Conservation (phyloP, 2,797 vertebrate species). For the Pteronotus mesoamericanus region DNA sequence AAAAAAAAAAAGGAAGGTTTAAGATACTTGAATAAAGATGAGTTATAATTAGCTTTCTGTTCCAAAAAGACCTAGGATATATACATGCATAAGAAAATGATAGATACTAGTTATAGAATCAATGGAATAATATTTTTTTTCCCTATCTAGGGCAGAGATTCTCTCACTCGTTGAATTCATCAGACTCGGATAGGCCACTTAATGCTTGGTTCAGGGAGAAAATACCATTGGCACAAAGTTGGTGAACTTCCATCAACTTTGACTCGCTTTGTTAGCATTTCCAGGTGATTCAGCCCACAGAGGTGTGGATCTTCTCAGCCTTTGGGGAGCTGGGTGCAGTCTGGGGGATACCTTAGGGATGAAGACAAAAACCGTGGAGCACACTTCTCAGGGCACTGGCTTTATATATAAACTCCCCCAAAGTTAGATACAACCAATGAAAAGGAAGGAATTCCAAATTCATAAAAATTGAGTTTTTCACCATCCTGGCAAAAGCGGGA, state of each 20-base stretch:
- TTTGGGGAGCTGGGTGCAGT: neutral
- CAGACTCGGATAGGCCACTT: neutral
- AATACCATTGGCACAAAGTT: neutral
- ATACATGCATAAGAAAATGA: neutral
- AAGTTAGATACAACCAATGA: neutral
- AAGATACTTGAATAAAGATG: neutral
- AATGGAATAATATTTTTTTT: neutral
- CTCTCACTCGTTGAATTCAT: neutral
- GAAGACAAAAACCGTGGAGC: neutral
- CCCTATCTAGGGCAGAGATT: neutral
- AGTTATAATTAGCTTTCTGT: neutral
- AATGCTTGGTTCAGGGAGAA: neutral
- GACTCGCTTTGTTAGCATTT: neutral
- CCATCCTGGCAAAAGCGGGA: neutral
- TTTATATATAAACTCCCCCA: neutral
- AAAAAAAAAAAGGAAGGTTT: neutral
- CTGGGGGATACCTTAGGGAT: neutral
- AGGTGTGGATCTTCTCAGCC: neutral
- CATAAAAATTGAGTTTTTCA: neutral
- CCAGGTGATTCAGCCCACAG: neutral
- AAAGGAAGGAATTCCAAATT: neutral
- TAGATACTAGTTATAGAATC: neutral
- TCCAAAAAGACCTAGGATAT: neutral
- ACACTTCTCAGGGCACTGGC: neutral
- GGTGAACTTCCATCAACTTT: neutral